Conservation (phyloP, 1,140 invertebrate genomes). For the Babylonia areolata region DNA sequence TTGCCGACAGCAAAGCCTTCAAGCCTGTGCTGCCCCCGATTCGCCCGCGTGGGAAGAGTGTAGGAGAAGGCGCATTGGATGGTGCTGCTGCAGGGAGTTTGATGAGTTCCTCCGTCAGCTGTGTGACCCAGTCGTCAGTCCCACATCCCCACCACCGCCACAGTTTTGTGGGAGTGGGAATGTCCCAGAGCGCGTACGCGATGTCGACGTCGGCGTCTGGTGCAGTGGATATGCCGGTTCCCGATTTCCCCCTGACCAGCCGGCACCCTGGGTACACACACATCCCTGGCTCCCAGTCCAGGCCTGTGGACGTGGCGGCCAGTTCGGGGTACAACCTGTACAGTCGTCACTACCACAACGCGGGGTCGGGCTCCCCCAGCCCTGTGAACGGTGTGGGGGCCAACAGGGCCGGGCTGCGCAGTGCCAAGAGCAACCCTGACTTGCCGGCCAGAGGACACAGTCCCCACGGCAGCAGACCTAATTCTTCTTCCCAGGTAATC, state of each 20-base stretch:
- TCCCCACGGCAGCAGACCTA: not conserved
- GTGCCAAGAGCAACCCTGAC: slow-evolving; percentile 43
- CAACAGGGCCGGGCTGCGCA: slow-evolving; percentile 14
- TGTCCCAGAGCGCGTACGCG: slow-evolving; percentile 23
- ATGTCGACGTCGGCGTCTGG: not conserved
- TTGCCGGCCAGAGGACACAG: not conserved
- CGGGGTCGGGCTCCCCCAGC: not conserved
- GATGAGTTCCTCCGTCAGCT: too few relatives aligned
- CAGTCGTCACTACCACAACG: slow-evolving; percentile 38
- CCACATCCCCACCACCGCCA: not conserved
- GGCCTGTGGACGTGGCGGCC: not conserved
- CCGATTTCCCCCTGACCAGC: not conserved
- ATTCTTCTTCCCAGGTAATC: not conserved
- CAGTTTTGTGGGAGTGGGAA: not conserved
- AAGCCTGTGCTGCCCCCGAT: slow-evolving; percentile 50
- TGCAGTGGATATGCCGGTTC: not conserved
- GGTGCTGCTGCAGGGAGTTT: not conserved
- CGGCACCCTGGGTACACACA: slow-evolving; percentile 29
- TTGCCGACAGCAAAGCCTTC: slow-evolving; percentile 17
- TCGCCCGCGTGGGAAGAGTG: not conserved
- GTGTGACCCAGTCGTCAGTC: not conserved
- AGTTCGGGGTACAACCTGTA: slow-evolving; percentile 35
- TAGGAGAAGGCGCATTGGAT: not conserved
- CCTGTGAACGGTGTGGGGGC: not conserved
- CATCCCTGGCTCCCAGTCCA: slow-evolving; percentile 26